These are phyloP conservation scores for Bombyx mandarina DNA, from an alignment of 1,140 invertebrate genomes.

Conservation along the genomic window DNA sequence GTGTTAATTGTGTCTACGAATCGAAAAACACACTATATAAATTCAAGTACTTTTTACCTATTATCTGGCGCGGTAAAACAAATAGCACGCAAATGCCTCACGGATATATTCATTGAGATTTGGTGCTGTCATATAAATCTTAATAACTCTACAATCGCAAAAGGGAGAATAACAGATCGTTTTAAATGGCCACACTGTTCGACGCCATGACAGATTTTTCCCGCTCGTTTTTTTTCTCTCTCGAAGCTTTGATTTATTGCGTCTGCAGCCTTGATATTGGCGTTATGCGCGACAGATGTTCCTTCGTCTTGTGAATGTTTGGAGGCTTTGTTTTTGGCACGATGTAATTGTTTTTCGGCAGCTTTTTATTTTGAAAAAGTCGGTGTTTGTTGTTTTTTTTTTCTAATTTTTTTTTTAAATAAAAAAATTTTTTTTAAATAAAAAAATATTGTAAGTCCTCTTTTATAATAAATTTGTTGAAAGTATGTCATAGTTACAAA, in stretches of 20 bases:
- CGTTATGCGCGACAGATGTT: constrained; percentile 20
- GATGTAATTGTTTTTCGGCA: background rate
- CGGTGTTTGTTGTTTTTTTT: background rate
- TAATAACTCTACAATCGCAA: background rate
- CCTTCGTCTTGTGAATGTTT: constrained; percentile 5
- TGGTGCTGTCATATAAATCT: background rate
- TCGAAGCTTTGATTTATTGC: constrained; percentile 26
- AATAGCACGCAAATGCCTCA: too few relatives aligned
- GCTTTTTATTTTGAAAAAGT: background rate
- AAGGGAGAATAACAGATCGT: constrained; percentile 22
- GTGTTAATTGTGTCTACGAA: too few relatives aligned
- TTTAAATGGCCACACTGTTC: constrained; percentile 6
- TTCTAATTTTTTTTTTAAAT: too few relatives aligned
- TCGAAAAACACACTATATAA: too few relatives aligned
- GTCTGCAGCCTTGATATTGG: constrained; percentile 25
- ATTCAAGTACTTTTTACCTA: too few relatives aligned
- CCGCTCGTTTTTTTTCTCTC: constrained; percentile 15
- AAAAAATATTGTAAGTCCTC: background rate
- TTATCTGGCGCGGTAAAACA: too few relatives aligned
- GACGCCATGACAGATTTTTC: constrained; percentile 26
- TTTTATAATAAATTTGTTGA: background rate
- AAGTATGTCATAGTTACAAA: background rate
- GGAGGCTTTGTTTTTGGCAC: background rate
- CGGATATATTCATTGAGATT: too few relatives aligned
- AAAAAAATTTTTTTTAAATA: too few relatives aligned